Percentiles rank a stretch among this genome's conserved stretches.
Conservation (phyloP, 2,113 vertebrate species). For the Pica pica region DNA sequence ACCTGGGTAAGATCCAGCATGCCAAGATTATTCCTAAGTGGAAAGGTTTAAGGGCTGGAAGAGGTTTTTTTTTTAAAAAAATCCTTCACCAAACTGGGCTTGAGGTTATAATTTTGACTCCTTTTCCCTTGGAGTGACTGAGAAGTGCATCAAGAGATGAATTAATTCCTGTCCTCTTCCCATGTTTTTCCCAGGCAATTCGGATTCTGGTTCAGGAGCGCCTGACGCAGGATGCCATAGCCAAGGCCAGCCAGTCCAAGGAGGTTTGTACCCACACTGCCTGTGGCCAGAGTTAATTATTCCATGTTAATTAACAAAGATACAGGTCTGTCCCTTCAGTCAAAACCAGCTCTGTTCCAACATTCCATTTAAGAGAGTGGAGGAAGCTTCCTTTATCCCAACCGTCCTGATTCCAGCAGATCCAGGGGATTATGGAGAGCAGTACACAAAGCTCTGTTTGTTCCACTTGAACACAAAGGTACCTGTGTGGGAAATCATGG, state of each 20-base stretch:
- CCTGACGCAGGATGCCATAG: slow-evolving; percentile 88
- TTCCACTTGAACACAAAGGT: fast-evolving
- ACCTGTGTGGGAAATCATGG: background rate
- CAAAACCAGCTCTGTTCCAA: background rate
- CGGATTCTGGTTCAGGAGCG: slow-evolving; percentile 95
- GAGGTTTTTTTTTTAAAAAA: background rate
- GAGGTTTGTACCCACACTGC: slow-evolving; percentile 75
- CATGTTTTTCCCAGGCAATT: slow-evolving; percentile 79
- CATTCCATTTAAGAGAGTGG: fast-evolving
- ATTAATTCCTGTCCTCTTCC: background rate
- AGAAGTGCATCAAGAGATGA: background rate
- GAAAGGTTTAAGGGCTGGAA: background rate
- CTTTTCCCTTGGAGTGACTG: background rate
- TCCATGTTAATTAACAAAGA: fast-evolving
- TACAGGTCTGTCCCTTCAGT: background rate
- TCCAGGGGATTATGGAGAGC: background rate
- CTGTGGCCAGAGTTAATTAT: background rate
- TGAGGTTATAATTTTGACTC: background rate
- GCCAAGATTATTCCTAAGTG: background rate
- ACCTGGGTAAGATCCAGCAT: too few relatives aligned
- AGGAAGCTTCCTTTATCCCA: background rate
- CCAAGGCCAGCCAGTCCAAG: slow-evolving; percentile 86
- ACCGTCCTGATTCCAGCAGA: background rate
- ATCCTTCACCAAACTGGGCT: background rate
- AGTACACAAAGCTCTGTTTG: background rate